These are phyloP conservation scores for Megalops atlanticus DNA, from an alignment of 2,113 vertebrate genomes.

Conservation along the genomic window DNA sequence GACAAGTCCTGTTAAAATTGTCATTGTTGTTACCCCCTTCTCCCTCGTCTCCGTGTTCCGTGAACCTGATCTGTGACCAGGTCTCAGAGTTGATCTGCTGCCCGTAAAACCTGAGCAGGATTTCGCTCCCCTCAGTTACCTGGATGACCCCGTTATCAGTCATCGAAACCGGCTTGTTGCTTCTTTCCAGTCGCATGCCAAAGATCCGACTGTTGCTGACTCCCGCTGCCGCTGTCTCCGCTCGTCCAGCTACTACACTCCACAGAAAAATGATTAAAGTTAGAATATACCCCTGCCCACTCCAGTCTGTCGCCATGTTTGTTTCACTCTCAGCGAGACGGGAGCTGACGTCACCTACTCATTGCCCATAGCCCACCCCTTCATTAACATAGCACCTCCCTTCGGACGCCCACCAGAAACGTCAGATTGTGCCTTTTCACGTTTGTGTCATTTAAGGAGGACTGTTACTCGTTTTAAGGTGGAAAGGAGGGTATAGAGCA, in stretches of 20 bases:
- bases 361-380: slow-evolving; percentile 45
- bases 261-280: slow-evolving; percentile 63
- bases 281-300: slow-evolving; percentile 54
- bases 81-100: slow-evolving; percentile 66
- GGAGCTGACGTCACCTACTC: slow-evolving; percentile 78
- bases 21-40: neutral
- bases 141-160: slow-evolving; percentile 72
- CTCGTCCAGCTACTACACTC: slow-evolving; percentile 27
- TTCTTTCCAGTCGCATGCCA: slow-evolving; percentile 80
- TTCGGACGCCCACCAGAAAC: slow-evolving; percentile 20
- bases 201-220: slow-evolving; percentile 66
- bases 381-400: slow-evolving; percentile 48
- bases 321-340: slow-evolving; percentile 66
- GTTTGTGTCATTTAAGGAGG: slow-evolving; percentile 25
- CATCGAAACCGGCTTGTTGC: slow-evolving; percentile 67
- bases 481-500: neutral
- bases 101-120: slow-evolving; percentile 84
- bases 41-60: slow-evolving; percentile 58
- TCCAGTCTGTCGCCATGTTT: slow-evolving; percentile 76
- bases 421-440: slow-evolving; percentile 54
- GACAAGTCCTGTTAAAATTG: slow-evolving; percentile 67
- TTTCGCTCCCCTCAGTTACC: slow-evolving; percentile 82
- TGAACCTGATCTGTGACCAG: slow-evolving; percentile 74
- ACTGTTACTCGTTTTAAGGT: slow-evolving; percentile 10
- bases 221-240: slow-evolving; percentile 39